Evolutionary conservation across 2,113 vertebrate genomes (phyloP), one percentile per base, ranked within the genome.

Genomic region (Scolopax mira): DNA sequence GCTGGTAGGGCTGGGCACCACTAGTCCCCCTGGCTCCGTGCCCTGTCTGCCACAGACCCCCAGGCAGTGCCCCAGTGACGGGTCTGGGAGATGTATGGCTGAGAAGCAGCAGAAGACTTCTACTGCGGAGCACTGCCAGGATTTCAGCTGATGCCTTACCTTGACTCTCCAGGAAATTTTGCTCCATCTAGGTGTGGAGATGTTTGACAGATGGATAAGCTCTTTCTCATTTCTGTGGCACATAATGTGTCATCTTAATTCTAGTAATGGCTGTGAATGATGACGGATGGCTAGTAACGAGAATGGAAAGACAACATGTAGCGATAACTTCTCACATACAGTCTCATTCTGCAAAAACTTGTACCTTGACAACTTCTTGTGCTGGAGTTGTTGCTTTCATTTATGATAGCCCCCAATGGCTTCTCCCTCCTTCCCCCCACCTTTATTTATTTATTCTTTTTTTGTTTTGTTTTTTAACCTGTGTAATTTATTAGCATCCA

Each of bases 301-400:
- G 46, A 28, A 3, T 37, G 18, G 46, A 66, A 66, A 80, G 48
- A 27, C 25, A 37, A 12, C 5, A 2, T 18, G 31, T 25, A 37
- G 55, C 0, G 0, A 30, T 78, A 66, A 19, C 6, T 73, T 31
- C 27, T 80, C 14, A 25, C 1, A 0, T 37, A 42, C 6, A 0
- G 70, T 79, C 58, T 80, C 44, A 27, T 41, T 18, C 24, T 77
- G 41, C 30, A 79, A 77, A 64, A 64, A 23, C 18, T 28, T 62
- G 42, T 25, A 44, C 48, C 12, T 57, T 28, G 25, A 15, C 28
- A 61, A 16, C 3, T 1, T 35, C 65, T 61, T 37, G 12, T 82
- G 35, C 8, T 46, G 39, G 33, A 77, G 21, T 5, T 57, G 35
- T 52, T 64, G 24, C 23, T 49, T 74, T 78, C 8, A 4, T 49